Conservation (phyloP, 2,113 vertebrate genomes). For the Shinisaurus crocodilurus region DNA sequence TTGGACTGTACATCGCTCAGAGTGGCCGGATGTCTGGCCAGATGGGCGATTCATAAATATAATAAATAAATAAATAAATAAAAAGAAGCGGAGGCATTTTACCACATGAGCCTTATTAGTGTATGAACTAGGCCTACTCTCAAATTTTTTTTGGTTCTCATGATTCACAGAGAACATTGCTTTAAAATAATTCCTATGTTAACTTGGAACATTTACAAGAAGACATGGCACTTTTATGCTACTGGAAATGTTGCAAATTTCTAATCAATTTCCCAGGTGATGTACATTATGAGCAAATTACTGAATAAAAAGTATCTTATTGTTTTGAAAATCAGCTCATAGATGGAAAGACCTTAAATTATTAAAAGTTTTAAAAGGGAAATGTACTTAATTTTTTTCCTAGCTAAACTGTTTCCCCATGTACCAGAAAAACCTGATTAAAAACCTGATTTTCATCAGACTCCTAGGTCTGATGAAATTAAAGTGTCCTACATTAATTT, state of each 20-base stretch:
- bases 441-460: neutral
- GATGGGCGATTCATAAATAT: too few species aligned
- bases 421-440: conserved; percentile 2
- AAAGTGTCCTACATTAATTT: neutral
- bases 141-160: neutral
- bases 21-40: too few species aligned
- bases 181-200: neutral
- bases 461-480: neutral
- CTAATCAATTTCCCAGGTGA: neutral
- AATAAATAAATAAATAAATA: too few species aligned
- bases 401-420: neutral
- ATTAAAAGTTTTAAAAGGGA: conserved; percentile 10
- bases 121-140: neutral
- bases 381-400: neutral
- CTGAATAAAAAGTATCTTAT: conserved; percentile 32
- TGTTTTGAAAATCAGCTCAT: conserved; percentile 15
- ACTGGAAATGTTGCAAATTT: conserved; percentile 18
- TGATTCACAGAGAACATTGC: neutral
- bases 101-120: neutral
- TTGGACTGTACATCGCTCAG: too few species aligned
- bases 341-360: conserved; percentile 4
- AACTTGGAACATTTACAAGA: neutral
- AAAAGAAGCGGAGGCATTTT: neutral
- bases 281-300: conserved; percentile 9
- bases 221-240: conserved; percentile 39